phyloP scores from a whole-genome alignment of 2,888 invertebrate genomes.

The Synanthedon myopaeformis region DNA sequence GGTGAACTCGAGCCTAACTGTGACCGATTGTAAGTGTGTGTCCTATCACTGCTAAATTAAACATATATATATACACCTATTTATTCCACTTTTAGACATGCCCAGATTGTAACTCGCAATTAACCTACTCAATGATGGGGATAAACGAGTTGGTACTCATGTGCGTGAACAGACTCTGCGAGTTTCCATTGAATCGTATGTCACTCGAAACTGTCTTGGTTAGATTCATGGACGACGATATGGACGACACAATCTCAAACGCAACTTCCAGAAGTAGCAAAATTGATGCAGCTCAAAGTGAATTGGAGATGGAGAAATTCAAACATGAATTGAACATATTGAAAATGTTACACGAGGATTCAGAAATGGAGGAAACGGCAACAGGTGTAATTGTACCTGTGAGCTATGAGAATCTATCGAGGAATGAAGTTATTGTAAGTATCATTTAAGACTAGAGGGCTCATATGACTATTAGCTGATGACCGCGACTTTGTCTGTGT shows the following conservation, averaged over 20 bases:
- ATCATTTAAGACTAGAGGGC: too few species aligned
- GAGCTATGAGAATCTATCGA: too few species aligned
- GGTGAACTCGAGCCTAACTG: too few species aligned
- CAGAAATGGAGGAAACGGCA: too few species aligned
- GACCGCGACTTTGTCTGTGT: too few species aligned
- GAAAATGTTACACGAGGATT: too few species aligned
- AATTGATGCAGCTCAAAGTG: neutral
- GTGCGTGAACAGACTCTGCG: neutral
- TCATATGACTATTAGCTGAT: too few species aligned
- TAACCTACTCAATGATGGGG: neutral
- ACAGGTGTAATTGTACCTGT: too few species aligned
- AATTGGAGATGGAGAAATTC: neutral
- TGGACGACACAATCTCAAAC: neutral
- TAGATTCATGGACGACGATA: neutral
- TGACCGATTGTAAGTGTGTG: too few species aligned
- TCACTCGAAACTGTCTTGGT: neutral
- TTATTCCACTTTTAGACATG: neutral
- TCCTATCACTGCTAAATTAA: too few species aligned
- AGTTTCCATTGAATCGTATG: neutral
- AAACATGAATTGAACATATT: neutral
- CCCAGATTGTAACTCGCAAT: neutral
- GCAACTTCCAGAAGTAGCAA: neutral
- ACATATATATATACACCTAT: too few species aligned
- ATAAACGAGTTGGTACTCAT: neutral
- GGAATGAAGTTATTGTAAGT: too few species aligned